These are phyloP conservation scores for Lagorchestes hirsutus DNA, from an alignment of 2,797 vertebrate species.

Conservation along the genomic window DNA sequence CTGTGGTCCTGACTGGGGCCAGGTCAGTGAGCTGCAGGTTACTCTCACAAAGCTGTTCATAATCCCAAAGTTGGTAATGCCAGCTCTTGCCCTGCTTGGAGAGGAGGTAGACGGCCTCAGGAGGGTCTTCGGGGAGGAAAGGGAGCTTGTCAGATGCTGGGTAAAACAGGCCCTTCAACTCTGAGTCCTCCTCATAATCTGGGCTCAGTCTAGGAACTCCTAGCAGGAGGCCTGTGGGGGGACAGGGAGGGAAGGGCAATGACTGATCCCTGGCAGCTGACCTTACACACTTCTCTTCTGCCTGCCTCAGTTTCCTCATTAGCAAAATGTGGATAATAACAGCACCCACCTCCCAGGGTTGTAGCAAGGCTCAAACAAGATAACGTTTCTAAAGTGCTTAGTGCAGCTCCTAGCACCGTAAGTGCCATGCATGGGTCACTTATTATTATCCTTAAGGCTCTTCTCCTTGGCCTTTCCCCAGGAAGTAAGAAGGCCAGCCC, in stretches of 20 bases:
- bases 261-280: not conserved
- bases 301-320: not conserved
- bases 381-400: not conserved
- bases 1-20: conserved; percentile 87
- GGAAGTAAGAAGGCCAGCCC: too few relatives aligned
- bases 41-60: conserved; percentile 87
- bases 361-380: not conserved
- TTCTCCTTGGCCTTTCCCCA: too few relatives aligned
- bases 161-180: conserved; percentile 80
- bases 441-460: too few relatives aligned
- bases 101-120: conserved; percentile 87
- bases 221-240: conserved; percentile 88
- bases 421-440: not conserved
- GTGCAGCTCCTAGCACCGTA: too few relatives aligned
- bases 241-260: not conserved
- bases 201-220: conserved; percentile 81
- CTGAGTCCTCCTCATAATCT: conserved; percentile 79
- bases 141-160: conserved; percentile 79
- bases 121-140: conserved; percentile 26
- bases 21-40: conserved; percentile 91
- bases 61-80: conserved; percentile 92
- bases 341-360: not conserved
- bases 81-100: conserved; percentile 96
- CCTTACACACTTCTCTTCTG: not conserved
- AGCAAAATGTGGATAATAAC: not conserved